These are phyloP conservation scores for Leguminivora glycinivorella DNA, from an alignment of 1,140 invertebrate species.

Conservation along the genomic window DNA sequence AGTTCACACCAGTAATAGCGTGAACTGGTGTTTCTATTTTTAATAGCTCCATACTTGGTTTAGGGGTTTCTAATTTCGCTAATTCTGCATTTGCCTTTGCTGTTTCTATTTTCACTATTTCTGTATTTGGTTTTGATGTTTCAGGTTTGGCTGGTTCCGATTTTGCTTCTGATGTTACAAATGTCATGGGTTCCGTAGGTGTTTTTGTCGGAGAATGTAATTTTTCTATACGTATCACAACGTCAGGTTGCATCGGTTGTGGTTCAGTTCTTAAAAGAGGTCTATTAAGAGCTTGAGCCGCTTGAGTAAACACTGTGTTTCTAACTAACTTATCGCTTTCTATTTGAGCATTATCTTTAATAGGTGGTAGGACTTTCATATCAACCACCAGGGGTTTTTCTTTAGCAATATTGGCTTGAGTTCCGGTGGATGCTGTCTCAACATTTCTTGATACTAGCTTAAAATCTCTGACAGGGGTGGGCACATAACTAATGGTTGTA, in stretches of 20 bases:
- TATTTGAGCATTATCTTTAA: conserved; percentile 13
- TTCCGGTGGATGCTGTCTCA: not conserved
- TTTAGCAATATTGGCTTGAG: conserved; percentile 1
- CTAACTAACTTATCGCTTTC: conserved; percentile 67
- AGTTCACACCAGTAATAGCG: too few relatives aligned
- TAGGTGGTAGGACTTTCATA: conserved; percentile 2
- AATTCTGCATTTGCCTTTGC: not conserved
- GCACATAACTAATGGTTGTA: conserved; percentile 41
- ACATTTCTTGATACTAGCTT: conserved; percentile 2
- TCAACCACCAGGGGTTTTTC: conserved; percentile 4
- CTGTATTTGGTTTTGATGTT: not conserved
- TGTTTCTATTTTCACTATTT: conserved; percentile 13
- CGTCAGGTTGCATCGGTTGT: conserved; percentile 1
- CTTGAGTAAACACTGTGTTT: conserved; percentile 70
- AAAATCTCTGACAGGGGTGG: conserved; percentile 6
- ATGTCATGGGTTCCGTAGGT: not conserved
- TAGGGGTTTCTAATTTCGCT: not conserved
- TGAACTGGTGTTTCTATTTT: not conserved
- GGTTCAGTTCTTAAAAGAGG: conserved; percentile 52
- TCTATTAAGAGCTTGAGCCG: conserved; percentile 35
- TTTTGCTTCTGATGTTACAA: not conserved
- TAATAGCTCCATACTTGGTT: not conserved
- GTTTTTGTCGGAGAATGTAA: not conserved
- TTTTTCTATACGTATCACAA: conserved; percentile 6
- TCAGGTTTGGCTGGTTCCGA: not conserved